Evolutionary conservation across 2,113 vertebrate genomes (phyloP), one percentile per base, ranked within the genome.

Genomic region (Aspidoscelis tigris): DNA sequence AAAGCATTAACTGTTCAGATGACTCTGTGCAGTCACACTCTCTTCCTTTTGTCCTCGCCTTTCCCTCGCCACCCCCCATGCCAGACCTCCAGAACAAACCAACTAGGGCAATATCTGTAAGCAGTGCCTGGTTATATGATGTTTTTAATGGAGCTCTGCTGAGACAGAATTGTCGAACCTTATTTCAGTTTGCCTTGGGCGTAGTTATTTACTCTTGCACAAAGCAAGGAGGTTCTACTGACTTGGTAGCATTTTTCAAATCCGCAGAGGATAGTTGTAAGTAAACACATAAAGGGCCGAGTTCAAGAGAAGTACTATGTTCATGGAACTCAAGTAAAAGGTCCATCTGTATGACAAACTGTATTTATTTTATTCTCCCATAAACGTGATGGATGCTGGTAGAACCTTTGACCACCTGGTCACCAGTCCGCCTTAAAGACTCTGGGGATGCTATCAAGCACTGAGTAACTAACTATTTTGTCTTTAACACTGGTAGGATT

Each of bases 1-100:
- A 96, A 96, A 96, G 89, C 97, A 96, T 99, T 98, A 96, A 96
- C 95, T 91, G 91, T 96, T 96, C 93, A 87, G 89, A 73, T 91
- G 90, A 90, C 94, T 96, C 93, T 93, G 89, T 93, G 93, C 84
- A 92, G 89, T 77, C 88, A 89, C 92, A 93, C 91, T 88, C 43
- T 76, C 1, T 1, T n/a, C 72, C 85, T 91, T 83, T 53, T 80
- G 50, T 61, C 58, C 58, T 61, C 58, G 18, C 18, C 58, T 61
- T 61, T 61, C 58, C 14, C 58, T 18, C 58, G 4, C 11, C 58
- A 4, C 86, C 58, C 78, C 50, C 84, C 86, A 84, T 79, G 61
- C 41, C 58, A 81, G 24, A 0, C 82, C 86, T 80, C 82, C 26
- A 79, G 74, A 86, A 87, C 0, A 22, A 92, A 81, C 44, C 39